Conservation (phyloP, 2,888 invertebrate genomes). For the Auanema sp. region DNA sequence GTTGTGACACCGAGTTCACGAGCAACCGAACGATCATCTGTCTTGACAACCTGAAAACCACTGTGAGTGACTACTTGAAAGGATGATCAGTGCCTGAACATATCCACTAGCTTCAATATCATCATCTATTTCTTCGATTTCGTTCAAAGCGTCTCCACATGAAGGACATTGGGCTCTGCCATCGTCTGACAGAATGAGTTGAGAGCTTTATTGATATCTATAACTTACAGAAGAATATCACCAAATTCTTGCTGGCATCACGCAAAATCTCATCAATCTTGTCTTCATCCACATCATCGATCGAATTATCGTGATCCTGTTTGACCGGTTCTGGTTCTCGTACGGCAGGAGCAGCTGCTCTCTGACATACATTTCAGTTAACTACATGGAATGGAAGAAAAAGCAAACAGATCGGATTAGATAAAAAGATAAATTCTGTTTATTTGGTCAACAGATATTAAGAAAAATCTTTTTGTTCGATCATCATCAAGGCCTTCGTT, state of each 20-base stretch:
- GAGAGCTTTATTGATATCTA: background rate
- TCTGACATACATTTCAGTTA: conserved; percentile 13
- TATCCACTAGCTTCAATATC: conserved; percentile 73
- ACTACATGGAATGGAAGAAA: conserved; percentile 1
- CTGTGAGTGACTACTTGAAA: background rate
- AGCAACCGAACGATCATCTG: conserved; percentile 71
- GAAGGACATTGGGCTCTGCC: conserved; percentile 79
- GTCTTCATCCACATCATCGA: conserved; percentile 84
- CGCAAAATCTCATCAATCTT: conserved; percentile 91
- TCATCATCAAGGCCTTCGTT: no score
- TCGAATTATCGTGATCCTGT: conserved; percentile 42
- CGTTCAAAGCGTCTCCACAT: conserved; percentile 80
- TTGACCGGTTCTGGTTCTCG: conserved; percentile 9
- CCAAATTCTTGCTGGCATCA: conserved; percentile 91
- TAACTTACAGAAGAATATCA: conserved; percentile 88
- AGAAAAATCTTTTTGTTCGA: no score
- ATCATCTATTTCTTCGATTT: conserved; percentile 88
- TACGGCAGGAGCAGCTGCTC: conserved; percentile 5
- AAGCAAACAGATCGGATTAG: no score
- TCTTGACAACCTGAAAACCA: conserved; percentile 55
- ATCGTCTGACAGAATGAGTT: conserved; percentile 50
- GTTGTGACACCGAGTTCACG: conserved; percentile 93
- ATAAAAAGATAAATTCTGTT: no score
- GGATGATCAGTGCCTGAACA: conserved; percentile 48
- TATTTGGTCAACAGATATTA: no score